These are phyloP conservation scores for Tupaia chinensis DNA, from an alignment of 2,113 vertebrate genomes.

Conservation along the genomic window DNA sequence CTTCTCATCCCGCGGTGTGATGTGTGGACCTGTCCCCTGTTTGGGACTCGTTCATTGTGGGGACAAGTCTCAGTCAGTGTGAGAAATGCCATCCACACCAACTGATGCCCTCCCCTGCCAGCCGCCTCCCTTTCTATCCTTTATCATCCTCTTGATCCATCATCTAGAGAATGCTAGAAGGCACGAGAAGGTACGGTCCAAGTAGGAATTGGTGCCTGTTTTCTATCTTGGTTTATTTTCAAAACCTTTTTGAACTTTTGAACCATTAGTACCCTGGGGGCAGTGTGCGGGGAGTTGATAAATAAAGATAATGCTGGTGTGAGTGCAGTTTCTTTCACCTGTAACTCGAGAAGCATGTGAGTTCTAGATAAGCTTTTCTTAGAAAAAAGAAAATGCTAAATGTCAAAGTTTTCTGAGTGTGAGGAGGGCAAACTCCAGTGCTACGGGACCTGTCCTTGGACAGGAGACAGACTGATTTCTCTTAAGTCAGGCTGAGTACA, in stretches of 20 bases:
- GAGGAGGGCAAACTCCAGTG: background rate
- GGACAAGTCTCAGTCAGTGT: slow-evolving; percentile 58
- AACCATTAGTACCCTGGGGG: slow-evolving; percentile 42
- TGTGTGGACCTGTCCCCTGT: background rate
- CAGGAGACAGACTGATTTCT: background rate
- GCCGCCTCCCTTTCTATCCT: background rate
- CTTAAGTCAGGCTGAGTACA: background rate
- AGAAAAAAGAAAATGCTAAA: slow-evolving; percentile 55
- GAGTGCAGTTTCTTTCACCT: slow-evolving; percentile 45
- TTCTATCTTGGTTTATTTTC: slow-evolving; percentile 69
- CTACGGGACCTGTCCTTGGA: background rate
- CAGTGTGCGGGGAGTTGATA: slow-evolving; percentile 54
- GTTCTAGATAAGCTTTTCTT: slow-evolving; percentile 66
- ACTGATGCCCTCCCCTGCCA: slow-evolving; percentile 1
- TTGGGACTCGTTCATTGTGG: slow-evolving; percentile 57
- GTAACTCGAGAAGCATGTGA: slow-evolving; percentile 59
- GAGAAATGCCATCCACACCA: slow-evolving; percentile 49
- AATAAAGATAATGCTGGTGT: slow-evolving; percentile 68
- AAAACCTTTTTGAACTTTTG: slow-evolving; percentile 74
- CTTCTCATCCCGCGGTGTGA: slow-evolving; percentile 43
- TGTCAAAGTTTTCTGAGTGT: slow-evolving; percentile 42
- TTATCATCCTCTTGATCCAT: slow-evolving; percentile 56
- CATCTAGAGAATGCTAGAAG: slow-evolving; percentile 55
- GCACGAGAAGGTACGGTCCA: slow-evolving; percentile 22
- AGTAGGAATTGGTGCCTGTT: slow-evolving; percentile 47